Evolutionary conservation across 2,113 vertebrate genomes (phyloP).

Genomic region (Piprites chloris): DNA sequence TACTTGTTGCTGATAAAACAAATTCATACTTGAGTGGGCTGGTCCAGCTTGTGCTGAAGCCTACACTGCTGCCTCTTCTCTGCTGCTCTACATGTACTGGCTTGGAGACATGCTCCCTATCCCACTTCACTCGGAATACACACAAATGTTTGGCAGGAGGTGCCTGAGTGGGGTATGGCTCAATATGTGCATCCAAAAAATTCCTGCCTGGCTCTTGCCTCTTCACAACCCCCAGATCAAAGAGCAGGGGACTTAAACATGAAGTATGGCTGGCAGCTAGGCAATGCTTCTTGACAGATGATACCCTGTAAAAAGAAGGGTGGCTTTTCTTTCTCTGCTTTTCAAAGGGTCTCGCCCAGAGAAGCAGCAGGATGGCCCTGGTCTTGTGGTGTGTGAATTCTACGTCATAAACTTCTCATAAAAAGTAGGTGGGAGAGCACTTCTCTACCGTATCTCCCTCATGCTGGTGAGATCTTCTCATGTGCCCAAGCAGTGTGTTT

Average conservation of each 20-base stretch:
- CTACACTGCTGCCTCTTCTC: not conserved
- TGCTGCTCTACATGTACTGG: not conserved
- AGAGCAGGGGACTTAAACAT: not conserved
- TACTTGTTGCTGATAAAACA: not conserved
- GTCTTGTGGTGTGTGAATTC: not conserved
- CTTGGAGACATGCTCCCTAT: not conserved
- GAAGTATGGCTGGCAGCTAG: not conserved
- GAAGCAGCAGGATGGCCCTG: not conserved
- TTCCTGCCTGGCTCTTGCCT: not conserved
- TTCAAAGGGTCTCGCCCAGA: not conserved
- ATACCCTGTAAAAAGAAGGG: not conserved
- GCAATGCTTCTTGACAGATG: not conserved
- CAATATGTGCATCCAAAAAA: rapidly evolving
- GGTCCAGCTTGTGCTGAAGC: not conserved
- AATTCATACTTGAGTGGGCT: not conserved
- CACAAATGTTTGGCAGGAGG: rapidly evolving
- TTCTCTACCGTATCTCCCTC: not conserved
- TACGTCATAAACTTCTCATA: not conserved
- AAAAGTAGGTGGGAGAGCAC: rapidly evolving
- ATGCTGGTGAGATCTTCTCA: not conserved
- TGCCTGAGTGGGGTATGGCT: not conserved
- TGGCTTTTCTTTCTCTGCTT: not conserved
- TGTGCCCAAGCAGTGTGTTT: not conserved
- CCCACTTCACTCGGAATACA: not conserved
- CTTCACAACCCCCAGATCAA: not conserved